Percentiles rank a stretch among this genome's conserved stretches.
Evolutionary conservation across 2,113 vertebrate species (phyloP).

Genomic region (Trachemys scripta): DNA sequence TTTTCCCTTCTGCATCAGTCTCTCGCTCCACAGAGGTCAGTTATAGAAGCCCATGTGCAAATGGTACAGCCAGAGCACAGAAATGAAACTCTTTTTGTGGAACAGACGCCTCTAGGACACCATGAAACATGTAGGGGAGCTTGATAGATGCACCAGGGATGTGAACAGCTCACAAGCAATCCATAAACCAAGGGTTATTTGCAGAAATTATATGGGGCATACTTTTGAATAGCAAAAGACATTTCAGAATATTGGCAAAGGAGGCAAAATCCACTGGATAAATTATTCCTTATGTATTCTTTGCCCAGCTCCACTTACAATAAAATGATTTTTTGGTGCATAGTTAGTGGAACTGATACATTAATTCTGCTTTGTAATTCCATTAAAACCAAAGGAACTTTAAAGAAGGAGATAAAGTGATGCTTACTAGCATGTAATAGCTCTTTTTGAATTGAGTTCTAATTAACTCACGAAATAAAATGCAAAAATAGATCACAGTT

Average conservation of each 20-base stretch:
- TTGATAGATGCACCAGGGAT: not conserved
- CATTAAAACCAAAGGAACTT: not conserved
- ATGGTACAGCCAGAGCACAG: not conserved
- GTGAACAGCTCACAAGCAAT: not conserved
- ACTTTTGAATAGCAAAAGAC: not conserved
- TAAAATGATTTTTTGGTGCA: not conserved
- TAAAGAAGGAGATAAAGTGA: not conserved
- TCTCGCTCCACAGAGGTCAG: not conserved
- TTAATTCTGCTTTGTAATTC: accelerated
- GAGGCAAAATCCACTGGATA: not conserved
- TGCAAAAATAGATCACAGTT: conserved; percentile 11
- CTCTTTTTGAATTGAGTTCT: conserved; percentile 18
- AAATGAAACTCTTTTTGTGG: not conserved
- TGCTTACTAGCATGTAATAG: not conserved
- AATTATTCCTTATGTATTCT: not conserved
- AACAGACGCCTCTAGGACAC: not conserved
- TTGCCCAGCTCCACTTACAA: not conserved
- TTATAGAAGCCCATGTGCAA: not conserved
- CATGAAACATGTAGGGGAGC: not conserved
- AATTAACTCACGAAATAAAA: conserved; percentile 4
- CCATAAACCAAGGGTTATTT: not conserved
- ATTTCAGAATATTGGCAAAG: not conserved
- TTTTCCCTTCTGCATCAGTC: conserved; percentile 74
- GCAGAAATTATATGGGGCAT: not conserved
- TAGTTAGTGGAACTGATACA: not conserved